Percentiles rank a stretch among this genome's conserved stretches.
Evolutionary conservation across 1,140 invertebrate genomes (phyloP).

Genomic region (Lepidurus packardi): DNA sequence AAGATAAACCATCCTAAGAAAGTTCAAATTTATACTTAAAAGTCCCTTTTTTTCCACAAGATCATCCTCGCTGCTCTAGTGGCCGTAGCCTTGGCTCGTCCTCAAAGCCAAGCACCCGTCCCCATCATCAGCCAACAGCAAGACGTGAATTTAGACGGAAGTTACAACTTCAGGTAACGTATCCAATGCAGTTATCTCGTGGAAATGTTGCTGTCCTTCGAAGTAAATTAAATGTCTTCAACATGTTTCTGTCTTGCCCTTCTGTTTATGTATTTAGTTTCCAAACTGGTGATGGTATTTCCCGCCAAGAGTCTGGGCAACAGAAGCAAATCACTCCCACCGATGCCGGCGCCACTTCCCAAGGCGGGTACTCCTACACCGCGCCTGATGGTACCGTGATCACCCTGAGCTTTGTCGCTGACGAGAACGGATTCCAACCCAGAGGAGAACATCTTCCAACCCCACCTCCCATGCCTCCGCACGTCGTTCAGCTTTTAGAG

Average conservation of each 20-base stretch:
- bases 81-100: too few species aligned
- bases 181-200: too few species aligned
- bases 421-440: constrained; percentile 40
- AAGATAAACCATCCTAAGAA: too few species aligned
- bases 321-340: constrained; percentile 23
- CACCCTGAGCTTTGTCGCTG: constrained; percentile 42
- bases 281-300: constrained; percentile 31
- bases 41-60: too few species aligned
- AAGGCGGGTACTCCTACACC: constrained; percentile 57
- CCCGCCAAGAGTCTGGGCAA: constrained; percentile 4
- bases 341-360: constrained; percentile 37
- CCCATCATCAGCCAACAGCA: too few species aligned
- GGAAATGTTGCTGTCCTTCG: too few species aligned
- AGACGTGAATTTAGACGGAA: constrained; percentile 48
- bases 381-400: constrained; percentile 65
- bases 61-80: too few species aligned
- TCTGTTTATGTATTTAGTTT: constrained; percentile 11
- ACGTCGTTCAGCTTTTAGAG: constrained; percentile 15
- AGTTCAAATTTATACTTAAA: too few species aligned
- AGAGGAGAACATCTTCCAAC: constrained; percentile 41
- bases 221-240: too few species aligned
- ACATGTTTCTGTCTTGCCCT: neutral
- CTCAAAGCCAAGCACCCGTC: too few species aligned
- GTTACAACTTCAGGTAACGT: constrained; percentile 45
- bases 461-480: constrained; percentile 34